phyloP scores from a whole-genome alignment of 2,113 vertebrate genomes.

The Galbula dea region DNA sequence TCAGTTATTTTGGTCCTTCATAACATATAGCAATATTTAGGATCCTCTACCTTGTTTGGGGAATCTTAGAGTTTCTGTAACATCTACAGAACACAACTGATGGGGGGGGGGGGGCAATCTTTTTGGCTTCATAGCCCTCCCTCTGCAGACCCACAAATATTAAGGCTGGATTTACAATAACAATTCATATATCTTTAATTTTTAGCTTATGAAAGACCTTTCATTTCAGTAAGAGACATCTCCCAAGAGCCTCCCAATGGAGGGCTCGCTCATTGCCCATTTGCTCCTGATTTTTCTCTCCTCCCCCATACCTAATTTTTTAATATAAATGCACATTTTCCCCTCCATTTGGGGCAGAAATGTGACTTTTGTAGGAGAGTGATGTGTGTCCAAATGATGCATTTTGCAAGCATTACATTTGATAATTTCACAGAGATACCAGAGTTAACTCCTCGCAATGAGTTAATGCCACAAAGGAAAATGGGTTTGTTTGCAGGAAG shows the following conservation, averaged over 20 bases:
- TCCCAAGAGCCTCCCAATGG: constrained; percentile 15
- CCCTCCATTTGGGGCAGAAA: constrained; percentile 67
- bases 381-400: constrained; percentile 69
- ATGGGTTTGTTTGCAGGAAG: constrained; percentile 67
- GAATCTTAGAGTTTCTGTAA: not conserved
- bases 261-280: not conserved
- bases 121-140: not conserved
- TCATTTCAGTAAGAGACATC: constrained; percentile 15
- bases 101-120: not conserved
- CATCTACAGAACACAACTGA: not conserved
- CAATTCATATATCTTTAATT: constrained; percentile 28
- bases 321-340: constrained; percentile 80
- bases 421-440: constrained; percentile 78
- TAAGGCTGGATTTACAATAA: not conserved
- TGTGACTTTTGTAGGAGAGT: constrained; percentile 75
- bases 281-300: constrained; percentile 49
- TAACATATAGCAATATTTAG: not conserved
- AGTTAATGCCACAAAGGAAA: constrained; percentile 67
- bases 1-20: not conserved
- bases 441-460: constrained; percentile 61
- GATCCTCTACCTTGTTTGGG: not conserved
- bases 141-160: not conserved
- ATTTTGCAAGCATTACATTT: constrained; percentile 70
- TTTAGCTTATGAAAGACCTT: constrained; percentile 41
- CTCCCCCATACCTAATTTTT: constrained; percentile 73